A percentile compares a stretch with the other conserved stretches of the same genome.
Evolutionary conservation across 1,140 invertebrate genomes (phyloP).

Genomic region (Trinorchestia longiramus): DNA sequence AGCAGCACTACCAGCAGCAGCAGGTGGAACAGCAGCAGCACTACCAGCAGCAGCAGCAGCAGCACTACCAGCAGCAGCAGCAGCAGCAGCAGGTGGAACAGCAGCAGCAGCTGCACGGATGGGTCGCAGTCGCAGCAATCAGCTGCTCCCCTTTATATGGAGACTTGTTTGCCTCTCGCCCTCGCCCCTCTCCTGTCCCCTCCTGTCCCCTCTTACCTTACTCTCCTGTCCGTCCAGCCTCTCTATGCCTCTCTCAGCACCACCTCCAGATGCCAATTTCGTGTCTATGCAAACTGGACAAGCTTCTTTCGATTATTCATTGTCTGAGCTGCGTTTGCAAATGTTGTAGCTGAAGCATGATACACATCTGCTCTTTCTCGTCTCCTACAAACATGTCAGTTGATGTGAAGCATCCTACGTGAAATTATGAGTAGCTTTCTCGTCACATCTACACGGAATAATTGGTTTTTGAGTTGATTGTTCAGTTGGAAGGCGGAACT

Average conservation of each 20-base stretch:
- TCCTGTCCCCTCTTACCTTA: not conserved
- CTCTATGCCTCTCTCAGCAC: not conserved
- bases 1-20: no score
- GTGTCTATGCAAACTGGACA: not conserved
- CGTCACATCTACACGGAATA: no score
- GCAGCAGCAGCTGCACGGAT: not conserved
- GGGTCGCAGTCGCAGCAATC: not conserved
- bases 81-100: not conserved
- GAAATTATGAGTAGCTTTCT: no score
- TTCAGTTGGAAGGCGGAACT: no score
- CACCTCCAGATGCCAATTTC: not conserved
- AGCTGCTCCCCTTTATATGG: constrained; percentile 1
- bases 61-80: not conserved
- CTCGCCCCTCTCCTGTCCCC: not conserved
- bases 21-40: not conserved
- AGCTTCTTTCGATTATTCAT: not conserved
- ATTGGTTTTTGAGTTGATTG: no score
- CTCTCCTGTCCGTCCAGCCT: not conserved
- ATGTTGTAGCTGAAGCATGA: not conserved
- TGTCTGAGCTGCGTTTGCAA: not conserved
- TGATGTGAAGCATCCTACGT: no score
- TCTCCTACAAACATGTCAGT: not conserved
- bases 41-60: not conserved
- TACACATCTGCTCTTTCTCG: not conserved
- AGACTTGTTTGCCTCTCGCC: not conserved